phyloP scores from a whole-genome alignment of 2,888 invertebrate species.

The Orthonychiurus folsomi region DNA sequence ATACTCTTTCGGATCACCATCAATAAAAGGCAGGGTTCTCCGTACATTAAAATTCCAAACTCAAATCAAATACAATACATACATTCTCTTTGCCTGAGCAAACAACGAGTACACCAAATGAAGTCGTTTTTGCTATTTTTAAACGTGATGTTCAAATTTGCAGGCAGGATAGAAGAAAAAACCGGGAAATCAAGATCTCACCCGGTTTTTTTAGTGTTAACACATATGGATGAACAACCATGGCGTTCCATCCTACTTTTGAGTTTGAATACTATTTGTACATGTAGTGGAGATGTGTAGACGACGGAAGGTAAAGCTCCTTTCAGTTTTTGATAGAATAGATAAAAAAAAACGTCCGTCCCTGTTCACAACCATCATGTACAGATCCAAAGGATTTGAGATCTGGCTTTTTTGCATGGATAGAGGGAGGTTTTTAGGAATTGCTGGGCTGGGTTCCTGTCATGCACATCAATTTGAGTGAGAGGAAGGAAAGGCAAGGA shows the following conservation, averaged over 20 bases:
- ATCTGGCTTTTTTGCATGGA: too few relatives aligned
- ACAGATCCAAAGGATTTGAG: too few relatives aligned
- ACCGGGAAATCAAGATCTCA: constrained; percentile 1
- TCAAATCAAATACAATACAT: not conserved
- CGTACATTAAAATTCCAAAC: not conserved
- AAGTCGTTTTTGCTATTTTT: not conserved
- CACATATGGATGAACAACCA: too few relatives aligned
- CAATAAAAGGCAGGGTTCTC: not conserved
- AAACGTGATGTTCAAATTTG: not conserved
- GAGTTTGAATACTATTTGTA: too few relatives aligned
- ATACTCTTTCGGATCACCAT: not conserved
- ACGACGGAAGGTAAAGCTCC: too few relatives aligned
- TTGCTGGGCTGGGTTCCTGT: too few relatives aligned
- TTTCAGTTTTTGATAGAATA: not conserved
- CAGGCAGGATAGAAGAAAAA: not conserved
- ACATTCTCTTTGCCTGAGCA: not conserved
- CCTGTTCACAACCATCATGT: not conserved
- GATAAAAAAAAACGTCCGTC: not conserved
- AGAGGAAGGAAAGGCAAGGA: not conserved
- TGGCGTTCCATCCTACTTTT: too few relatives aligned
- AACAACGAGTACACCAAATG: not conserved
- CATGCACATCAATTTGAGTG: not conserved
- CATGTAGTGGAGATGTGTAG: too few relatives aligned
- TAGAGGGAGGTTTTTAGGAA: too few relatives aligned
- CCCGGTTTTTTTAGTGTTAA: not conserved